Base-by-base conservation (phyloP, 2,797 vertebrate species). In the Monodelphis domestica region DNA sequence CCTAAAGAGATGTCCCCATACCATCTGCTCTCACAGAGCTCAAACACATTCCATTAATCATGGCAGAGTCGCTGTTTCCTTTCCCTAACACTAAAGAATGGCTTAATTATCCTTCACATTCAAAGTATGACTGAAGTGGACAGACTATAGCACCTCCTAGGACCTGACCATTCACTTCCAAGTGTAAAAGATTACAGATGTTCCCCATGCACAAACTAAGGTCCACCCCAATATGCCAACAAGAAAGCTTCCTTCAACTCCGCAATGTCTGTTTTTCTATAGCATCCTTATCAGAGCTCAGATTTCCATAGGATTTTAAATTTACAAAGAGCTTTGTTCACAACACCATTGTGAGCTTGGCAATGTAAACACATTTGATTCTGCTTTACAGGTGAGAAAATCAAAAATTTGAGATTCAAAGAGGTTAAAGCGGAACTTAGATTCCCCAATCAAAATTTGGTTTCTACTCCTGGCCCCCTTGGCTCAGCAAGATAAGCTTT, bases 11-110 rank as follows among this genome's bases (percentile, higher is more conserved):
- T 94, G 70, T 52, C 90, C 84, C 57, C 84, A 45, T 90, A 56
- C 95, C 95, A 96, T 93, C 96, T 97, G 96, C 93, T 97, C 91
- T 92, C 92, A 93, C 63, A 95, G 91, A 92, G 94, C 15, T 84
- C 88, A 96, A 91, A 95, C 54, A 70, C 70, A 92, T 26, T 90
- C 95, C 92, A 97, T 96, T 91, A 95, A 96, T 97, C 96, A 95
- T 88, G 92, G 87, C 91, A 55, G 89, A 87, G 90, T 89, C 89
- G 3, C 56, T 59, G 51, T 96, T 93, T 87, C 88, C 91, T 93
- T 96, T n/a, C 91, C 51, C 88, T 93, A 94, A 90, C 92, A 92
- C 94, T 84, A 50, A 95, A 95, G 90, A 95, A 95, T 78, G 95
- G 91, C 56, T 95, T 93, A 90, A 96, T 94, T 90, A 90, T 90